Evolutionary conservation across 2,888 invertebrate species (phyloP).

Genomic region (Strigamia maritima): DNA sequence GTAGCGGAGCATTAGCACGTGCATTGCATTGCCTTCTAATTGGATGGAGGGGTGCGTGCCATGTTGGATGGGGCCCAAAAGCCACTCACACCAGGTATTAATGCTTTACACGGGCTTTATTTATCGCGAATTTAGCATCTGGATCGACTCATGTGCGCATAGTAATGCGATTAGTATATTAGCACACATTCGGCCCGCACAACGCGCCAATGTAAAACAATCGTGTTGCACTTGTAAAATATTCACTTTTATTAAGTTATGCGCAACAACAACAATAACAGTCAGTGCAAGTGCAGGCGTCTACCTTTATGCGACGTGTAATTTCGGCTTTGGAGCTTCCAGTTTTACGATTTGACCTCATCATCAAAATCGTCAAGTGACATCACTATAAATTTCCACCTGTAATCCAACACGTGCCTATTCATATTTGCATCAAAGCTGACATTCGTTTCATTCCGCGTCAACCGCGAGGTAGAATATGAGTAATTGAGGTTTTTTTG

Average conservation of each 20-base stretch:
- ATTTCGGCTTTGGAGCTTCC: background rate
- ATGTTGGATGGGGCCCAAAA: conserved; percentile 19
- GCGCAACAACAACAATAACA: background rate
- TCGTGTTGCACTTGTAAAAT: conserved; percentile 7
- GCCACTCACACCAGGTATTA: conserved; percentile 29
- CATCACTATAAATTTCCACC: background rate
- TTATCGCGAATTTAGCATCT: background rate
- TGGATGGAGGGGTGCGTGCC: background rate
- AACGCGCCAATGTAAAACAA: background rate
- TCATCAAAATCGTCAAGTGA: background rate
- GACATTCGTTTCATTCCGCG: background rate
- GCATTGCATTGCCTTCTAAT: conserved; percentile 2
- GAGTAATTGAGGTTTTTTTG: background rate
- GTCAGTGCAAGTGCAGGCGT: background rate
- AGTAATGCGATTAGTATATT: conserved; percentile 7
- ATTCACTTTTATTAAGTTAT: conserved; percentile 14
- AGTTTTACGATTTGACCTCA: background rate
- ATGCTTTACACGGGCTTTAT: conserved; percentile 2
- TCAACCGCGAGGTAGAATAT: background rate
- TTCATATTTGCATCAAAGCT: background rate
- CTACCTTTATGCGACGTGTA: background rate
- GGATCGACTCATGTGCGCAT: background rate
- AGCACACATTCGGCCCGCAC: conserved; percentile 15
- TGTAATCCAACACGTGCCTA: background rate
- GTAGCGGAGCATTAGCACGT: conserved; percentile 17